A percentile compares a stretch with the other conserved stretches of the same genome.
Conservation (phyloP, 2,113 vertebrate genomes). For the Hucho hucho region DNA sequence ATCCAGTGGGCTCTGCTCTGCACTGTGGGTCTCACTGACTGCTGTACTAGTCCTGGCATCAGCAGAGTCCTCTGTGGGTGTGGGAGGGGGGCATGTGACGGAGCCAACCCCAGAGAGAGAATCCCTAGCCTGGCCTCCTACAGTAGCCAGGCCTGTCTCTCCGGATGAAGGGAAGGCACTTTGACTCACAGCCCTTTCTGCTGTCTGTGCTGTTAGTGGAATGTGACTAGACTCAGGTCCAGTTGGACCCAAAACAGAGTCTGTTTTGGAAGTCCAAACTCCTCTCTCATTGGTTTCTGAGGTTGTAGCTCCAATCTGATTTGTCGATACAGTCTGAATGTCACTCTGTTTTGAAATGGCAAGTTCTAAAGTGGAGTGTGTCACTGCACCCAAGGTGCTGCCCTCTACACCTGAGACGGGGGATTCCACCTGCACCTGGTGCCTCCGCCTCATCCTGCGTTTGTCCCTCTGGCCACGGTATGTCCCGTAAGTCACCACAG, state of each 20-base stretch:
- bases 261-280: not conserved
- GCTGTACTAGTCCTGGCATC: not conserved
- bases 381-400: not conserved
- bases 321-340: not conserved
- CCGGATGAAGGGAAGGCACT: slow-evolving; percentile 35
- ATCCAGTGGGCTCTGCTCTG: not conserved
- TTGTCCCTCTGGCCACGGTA: slow-evolving; percentile 46
- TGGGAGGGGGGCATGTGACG: not conserved
- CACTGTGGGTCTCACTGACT: not conserved
- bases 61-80: slow-evolving; percentile 6
- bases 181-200: slow-evolving; percentile 5
- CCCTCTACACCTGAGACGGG: not conserved
- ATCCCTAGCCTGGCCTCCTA: not conserved
- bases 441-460: slow-evolving; percentile 44
- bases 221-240: not conserved
- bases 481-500: slow-evolving; percentile 51
- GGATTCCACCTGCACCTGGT: not conserved
- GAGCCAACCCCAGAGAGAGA: not conserved
- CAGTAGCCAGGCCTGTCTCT: slow-evolving; percentile 4
- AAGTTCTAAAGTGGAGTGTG: not conserved
- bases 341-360: not conserved
- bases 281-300: not conserved
- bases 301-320: not conserved
- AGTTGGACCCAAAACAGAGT: not conserved
- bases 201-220: slow-evolving; percentile 11